These are phyloP conservation scores for Meriones unguiculatus DNA, from an alignment of 2,113 vertebrate genomes.

Conservation along the genomic window DNA sequence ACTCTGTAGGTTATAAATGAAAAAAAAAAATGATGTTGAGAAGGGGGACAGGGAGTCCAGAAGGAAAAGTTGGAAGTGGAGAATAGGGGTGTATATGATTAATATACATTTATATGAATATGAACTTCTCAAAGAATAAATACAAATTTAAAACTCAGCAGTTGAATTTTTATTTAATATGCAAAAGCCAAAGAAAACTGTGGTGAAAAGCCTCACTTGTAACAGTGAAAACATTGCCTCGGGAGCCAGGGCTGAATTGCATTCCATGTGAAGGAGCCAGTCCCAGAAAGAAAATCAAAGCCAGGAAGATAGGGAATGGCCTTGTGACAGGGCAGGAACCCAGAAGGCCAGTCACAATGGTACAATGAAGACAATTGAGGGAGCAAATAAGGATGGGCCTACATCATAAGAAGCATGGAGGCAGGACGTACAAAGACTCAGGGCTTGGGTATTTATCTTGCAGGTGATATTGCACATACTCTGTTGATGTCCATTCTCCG, in stretches of 20 bases:
- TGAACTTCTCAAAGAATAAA: background rate
- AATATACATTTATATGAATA: background rate
- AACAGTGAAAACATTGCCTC: background rate
- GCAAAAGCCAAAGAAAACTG: background rate
- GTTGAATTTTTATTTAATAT: background rate
- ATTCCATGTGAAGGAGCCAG: background rate
- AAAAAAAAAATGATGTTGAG: background rate
- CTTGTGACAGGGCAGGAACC: accelerated
- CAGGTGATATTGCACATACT: background rate
- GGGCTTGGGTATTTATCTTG: background rate
- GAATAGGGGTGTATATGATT: background rate
- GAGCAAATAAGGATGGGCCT: accelerated
- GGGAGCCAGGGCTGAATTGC: background rate
- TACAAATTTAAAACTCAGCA: background rate
- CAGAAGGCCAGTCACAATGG: background rate
- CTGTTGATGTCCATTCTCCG: background rate
- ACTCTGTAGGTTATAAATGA: background rate
- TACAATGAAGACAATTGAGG: background rate
- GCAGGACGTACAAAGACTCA: background rate
- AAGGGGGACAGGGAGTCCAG: background rate
- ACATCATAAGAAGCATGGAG: background rate
- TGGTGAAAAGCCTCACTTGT: background rate
- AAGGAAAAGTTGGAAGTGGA: background rate
- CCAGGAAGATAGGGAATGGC: background rate
- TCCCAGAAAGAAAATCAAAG: background rate